phyloP scores from a whole-genome alignment of 2,113 vertebrate species.

The Petromus typicus region DNA sequence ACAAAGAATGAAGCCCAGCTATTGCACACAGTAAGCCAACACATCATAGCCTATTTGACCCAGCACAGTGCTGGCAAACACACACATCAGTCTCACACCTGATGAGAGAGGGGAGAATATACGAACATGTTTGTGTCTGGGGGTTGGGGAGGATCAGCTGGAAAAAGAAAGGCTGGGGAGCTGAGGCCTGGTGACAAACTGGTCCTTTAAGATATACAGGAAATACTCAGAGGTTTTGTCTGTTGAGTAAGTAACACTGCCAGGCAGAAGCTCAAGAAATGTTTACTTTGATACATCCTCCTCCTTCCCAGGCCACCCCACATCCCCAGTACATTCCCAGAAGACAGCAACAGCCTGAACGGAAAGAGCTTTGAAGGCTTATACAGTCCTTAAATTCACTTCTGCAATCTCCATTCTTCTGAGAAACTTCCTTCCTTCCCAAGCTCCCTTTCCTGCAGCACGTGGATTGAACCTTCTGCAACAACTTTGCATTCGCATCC shows the following conservation, averaged over 20 bases:
- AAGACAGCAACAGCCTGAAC: slow-evolving; percentile 48
- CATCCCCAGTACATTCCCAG: slow-evolving; percentile 56
- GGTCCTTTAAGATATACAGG: slow-evolving; percentile 72
- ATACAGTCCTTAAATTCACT: slow-evolving; percentile 28
- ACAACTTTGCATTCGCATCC: background rate
- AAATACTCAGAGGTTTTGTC: slow-evolving; percentile 74
- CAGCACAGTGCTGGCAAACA: background rate
- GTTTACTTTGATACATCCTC: slow-evolving; percentile 77
- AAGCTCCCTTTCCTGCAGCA: background rate
- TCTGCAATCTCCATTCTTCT: slow-evolving; percentile 30
- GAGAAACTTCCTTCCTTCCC: background rate
- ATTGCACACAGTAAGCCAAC: slow-evolving; percentile 2
- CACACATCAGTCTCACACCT: background rate
- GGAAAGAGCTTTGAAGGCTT: slow-evolving; percentile 30
- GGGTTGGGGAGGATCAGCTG: background rate
- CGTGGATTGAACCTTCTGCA: background rate
- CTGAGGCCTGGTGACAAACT: slow-evolving; percentile 42
- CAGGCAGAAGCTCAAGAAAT: slow-evolving; percentile 68
- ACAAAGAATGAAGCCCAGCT: slow-evolving; percentile 47
- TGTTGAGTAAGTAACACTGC: slow-evolving; percentile 71
- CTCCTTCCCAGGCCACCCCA: slow-evolving; percentile 27
- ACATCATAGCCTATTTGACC: slow-evolving; percentile 16
- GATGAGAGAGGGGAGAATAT: background rate
- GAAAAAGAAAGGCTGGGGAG: slow-evolving; percentile 35
- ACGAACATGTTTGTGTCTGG: background rate